phyloP scores from a whole-genome alignment of 2,888 invertebrate species.

The Himalopsyche anomala region DNA sequence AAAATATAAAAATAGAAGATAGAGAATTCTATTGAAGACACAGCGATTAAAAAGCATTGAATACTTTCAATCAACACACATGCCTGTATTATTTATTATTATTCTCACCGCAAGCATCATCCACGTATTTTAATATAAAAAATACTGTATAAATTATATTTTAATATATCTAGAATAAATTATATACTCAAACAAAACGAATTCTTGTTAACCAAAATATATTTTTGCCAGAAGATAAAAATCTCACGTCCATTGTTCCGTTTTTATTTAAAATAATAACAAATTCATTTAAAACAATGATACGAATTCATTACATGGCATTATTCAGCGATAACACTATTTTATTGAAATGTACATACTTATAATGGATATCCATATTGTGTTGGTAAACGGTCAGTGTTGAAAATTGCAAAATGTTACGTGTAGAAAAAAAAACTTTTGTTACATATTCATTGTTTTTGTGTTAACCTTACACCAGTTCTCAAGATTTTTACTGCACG shows the following conservation, averaged over 20 bases:
- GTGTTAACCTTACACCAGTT: slow-evolving; percentile 6
- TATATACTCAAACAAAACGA: not conserved
- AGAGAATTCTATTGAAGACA: no score
- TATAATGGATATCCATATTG: not conserved
- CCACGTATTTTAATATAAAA: not conserved
- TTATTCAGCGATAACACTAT: not conserved
- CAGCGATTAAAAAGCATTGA: no score
- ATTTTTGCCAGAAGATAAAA: not conserved
- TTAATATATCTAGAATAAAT: not conserved
- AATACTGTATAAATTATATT: not conserved
- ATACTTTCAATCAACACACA: no score
- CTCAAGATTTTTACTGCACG: not conserved
- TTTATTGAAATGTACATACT: not conserved
- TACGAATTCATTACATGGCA: not conserved
- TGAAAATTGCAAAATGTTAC: not conserved
- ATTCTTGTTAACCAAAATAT: not conserved
- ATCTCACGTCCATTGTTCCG: not conserved
- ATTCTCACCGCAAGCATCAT: no score
- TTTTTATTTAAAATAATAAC: slow-evolving; percentile 3
- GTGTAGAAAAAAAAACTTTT: slow-evolving; percentile 1
- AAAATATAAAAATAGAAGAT: no score
- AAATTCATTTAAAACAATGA: slow-evolving; percentile 18
- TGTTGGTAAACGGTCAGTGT: not conserved
- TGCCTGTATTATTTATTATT: no score
- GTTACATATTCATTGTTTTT: slow-evolving; percentile 8